Conservation (phyloP, 2,888 invertebrate genomes). For the Aspidapion aeneum region DNA sequence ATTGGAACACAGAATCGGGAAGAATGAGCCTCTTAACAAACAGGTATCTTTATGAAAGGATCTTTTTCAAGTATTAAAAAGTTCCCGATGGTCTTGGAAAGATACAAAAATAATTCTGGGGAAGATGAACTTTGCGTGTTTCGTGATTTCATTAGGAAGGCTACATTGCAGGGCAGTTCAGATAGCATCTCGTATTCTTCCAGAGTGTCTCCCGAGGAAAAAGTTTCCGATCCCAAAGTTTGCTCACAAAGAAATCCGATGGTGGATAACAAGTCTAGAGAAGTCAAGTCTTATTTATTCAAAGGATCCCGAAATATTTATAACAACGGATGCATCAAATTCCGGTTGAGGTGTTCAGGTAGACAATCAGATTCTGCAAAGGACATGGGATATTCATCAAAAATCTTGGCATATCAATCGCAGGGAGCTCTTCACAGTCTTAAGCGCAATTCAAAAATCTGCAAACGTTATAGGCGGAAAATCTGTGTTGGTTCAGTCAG, state of each 20-base stretch:
- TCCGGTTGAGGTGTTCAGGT: slow-evolving; percentile 16
- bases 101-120: slow-evolving; percentile 12
- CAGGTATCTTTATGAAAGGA: neutral
- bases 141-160: slow-evolving; percentile 19
- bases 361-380: neutral
- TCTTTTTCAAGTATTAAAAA: neutral
- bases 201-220: neutral
- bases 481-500: slow-evolving; percentile 22
- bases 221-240: slow-evolving; percentile 1
- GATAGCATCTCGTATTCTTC: neutral
- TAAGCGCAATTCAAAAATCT: neutral
- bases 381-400: slow-evolving; percentile 6
- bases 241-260: slow-evolving; percentile 7
- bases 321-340: slow-evolving; percentile 9
- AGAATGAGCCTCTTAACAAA: slow-evolving; percentile 11
- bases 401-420: slow-evolving; percentile 16
- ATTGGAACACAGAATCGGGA: slow-evolving; percentile 19
- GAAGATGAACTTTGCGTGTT: slow-evolving; percentile 20
- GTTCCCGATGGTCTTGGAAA: neutral
- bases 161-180: slow-evolving; percentile 7
- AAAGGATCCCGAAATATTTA: neutral
- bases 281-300: slow-evolving; percentile 15
- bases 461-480: slow-evolving; percentile 8
- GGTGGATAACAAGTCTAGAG: slow-evolving; percentile 10
- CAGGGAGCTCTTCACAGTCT: slow-evolving; percentile 12